Evolutionary conservation across 92 coral and sea anemone genomes (phyloP).

Genomic region (Metridium senile): DNA sequence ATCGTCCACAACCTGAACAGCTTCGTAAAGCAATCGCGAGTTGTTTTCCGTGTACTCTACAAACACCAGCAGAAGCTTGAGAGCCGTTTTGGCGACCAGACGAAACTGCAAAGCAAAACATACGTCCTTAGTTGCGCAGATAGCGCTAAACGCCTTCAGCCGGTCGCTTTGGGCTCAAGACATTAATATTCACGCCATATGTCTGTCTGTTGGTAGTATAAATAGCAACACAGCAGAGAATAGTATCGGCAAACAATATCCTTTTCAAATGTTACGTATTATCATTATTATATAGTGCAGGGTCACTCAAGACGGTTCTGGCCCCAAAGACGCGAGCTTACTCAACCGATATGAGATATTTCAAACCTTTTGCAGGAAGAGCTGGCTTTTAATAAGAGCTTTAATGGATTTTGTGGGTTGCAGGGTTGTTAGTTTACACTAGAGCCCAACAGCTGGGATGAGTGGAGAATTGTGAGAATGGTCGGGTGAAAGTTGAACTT

Average conservation of each 20-base stretch:
- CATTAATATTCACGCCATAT: not conserved
- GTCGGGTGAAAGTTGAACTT: not conserved
- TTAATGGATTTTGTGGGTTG: constrained; percentile 11
- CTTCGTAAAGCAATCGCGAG: constrained; percentile 79
- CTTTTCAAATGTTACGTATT: constrained; percentile 24
- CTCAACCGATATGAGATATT: not conserved
- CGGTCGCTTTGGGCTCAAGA: not conserved
- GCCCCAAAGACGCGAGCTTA: not conserved
- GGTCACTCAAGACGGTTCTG: constrained; percentile 18
- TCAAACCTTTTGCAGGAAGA: not conserved
- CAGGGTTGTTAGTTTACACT: not conserved
- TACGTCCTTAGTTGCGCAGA: not conserved
- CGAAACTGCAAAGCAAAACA: constrained; percentile 74
- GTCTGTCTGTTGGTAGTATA: constrained; percentile 15
- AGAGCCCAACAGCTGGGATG: constrained; percentile 28
- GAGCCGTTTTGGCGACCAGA: constrained; percentile 94
- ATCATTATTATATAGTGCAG: not conserved
- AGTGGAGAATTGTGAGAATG: not conserved
- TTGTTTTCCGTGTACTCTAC: constrained; percentile 96
- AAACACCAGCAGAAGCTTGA: constrained; percentile 89
- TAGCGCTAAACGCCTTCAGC: not conserved
- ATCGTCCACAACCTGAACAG: constrained; percentile 81
- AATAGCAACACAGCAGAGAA: constrained; percentile 2
- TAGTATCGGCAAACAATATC: constrained; percentile 22
- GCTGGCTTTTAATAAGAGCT: not conserved